phyloP scores from a whole-genome alignment of 2,113 vertebrate genomes.

The Indicator maculatus region DNA sequence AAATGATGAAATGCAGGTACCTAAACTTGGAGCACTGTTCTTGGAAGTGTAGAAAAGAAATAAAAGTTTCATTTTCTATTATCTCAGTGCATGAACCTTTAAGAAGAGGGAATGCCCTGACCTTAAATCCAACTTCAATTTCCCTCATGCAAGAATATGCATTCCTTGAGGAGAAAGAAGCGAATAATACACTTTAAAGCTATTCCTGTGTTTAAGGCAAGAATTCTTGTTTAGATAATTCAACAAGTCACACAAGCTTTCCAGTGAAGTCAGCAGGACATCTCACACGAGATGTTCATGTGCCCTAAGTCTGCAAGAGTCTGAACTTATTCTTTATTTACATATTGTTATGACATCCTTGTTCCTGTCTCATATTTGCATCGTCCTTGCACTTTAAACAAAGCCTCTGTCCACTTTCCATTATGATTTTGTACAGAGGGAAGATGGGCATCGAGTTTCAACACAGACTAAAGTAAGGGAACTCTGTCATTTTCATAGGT shows the following conservation, averaged over 20 bases:
- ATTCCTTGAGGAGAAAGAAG: neutral
- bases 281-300: neutral
- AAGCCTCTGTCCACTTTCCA: neutral
- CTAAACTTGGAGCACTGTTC: neutral
- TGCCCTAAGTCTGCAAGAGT: neutral
- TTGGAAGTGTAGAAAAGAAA: neutral
- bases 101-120: neutral
- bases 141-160: neutral
- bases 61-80: neutral
- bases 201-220: neutral
- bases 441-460: neutral
- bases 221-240: constrained; percentile 17
- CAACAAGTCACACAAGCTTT: neutral
- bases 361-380: neutral
- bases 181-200: neutral
- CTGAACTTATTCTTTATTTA: neutral
- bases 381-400: neutral
- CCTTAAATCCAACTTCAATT: neutral
- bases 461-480: neutral
- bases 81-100: neutral
- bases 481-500: neutral
- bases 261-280: constrained; percentile 35
- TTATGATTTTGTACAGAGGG: neutral
- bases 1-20: neutral
- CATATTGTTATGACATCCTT: neutral